Percentiles rank a stretch among this genome's conserved stretches.
Conservation (phyloP, 2,113 vertebrate species). For the Chinchilla lanigera region DNA sequence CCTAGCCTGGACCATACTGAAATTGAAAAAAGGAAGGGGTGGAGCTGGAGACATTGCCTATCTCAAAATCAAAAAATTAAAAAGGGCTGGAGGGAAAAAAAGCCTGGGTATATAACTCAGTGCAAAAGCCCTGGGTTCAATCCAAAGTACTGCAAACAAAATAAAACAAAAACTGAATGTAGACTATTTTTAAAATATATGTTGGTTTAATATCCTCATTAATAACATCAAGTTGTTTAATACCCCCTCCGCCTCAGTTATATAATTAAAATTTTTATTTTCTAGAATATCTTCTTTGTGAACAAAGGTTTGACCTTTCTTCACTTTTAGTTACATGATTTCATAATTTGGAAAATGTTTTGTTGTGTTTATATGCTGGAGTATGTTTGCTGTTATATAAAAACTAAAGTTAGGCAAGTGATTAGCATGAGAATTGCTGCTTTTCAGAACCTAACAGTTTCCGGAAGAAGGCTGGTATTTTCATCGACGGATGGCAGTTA, state of each 20-base stretch:
- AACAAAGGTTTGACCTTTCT: not conserved
- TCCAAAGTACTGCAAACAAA: not conserved
- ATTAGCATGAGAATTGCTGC: constrained; percentile 56
- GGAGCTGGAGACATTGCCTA: not conserved
- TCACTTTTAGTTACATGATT: not conserved
- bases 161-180: not conserved
- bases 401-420: not conserved
- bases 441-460: constrained; percentile 96
- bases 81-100: too few relatives aligned
- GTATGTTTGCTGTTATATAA: not conserved
- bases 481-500: constrained; percentile 91
- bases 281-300: not conserved
- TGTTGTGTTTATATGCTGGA: not conserved
- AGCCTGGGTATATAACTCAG: not conserved
- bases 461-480: constrained; percentile 92
- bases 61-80: not conserved
- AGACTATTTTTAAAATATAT: not conserved
- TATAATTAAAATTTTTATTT: constrained; percentile 14
- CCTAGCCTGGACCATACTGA: not conserved
- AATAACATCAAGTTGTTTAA: constrained; percentile 28
- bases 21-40: not conserved
- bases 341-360: constrained; percentile 41
- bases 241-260: not conserved
- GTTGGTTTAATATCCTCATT: not conserved
- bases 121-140: not conserved